Evolutionary conservation across 2,797 vertebrate genomes (phyloP).

Genomic region (Anguilla pacifica): DNA sequence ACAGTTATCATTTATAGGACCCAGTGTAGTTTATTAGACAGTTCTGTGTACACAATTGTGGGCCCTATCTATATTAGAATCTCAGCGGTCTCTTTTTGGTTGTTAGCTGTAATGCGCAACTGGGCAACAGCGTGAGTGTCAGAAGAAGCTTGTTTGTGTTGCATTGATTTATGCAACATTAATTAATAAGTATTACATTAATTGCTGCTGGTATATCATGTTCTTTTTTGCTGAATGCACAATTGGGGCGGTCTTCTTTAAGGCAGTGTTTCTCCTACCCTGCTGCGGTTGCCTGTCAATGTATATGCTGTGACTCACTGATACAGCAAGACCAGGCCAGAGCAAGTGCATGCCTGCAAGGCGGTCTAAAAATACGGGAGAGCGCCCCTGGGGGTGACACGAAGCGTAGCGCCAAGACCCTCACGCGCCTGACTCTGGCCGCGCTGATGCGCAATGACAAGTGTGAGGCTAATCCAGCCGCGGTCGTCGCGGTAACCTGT

Average conservation of each 20-base stretch:
- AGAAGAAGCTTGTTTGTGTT: neutral
- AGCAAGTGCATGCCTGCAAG: slow-evolving; percentile 21
- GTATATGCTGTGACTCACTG: slow-evolving; percentile 6
- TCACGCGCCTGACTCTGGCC: slow-evolving; percentile 44
- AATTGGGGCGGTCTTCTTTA: neutral
- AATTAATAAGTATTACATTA: neutral
- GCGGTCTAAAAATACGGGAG: slow-evolving; percentile 66
- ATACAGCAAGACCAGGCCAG: neutral
- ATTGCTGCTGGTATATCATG: neutral
- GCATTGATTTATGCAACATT: neutral
- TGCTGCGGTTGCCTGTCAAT: neutral
- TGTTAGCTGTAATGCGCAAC: neutral
- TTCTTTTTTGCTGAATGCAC: neutral
- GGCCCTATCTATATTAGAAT: neutral
- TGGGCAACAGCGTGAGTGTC: neutral
- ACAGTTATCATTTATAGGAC: neutral
- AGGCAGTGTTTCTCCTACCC: neutral
- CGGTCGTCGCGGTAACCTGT: slow-evolving; percentile 57
- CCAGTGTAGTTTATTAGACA: neutral
- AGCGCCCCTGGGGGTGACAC: neutral
- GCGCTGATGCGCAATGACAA: slow-evolving; percentile 67
- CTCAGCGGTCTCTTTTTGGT: neutral
- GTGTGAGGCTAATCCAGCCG: slow-evolving; percentile 58
- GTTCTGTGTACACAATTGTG: neutral
- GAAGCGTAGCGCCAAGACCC: slow-evolving; percentile 29